Base-by-base conservation (phyloP, 2,797 vertebrate genomes). In the Hirundo rustica region DNA sequence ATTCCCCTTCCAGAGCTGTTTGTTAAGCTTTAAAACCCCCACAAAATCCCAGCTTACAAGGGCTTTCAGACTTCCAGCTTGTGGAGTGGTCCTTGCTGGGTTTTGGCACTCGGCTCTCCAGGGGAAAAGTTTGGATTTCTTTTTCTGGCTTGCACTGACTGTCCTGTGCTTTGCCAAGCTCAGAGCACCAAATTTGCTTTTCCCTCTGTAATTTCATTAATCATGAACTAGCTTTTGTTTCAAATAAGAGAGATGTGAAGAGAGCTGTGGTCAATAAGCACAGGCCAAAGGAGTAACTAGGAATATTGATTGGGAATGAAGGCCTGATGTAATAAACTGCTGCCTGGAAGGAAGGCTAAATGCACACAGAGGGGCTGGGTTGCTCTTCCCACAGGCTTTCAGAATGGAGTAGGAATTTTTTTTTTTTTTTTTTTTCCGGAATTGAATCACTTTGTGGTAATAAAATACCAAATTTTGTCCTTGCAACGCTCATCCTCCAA, bases 301-400 rank as follows among this genome's bases (percentile, higher is more conserved):
- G 55, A 60, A 7, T 67, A 70, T 70, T 50, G 94, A 79, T 76
- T 73, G 34, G 66, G 38, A 72, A n/a, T 17, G 45, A 83, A 47
- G 64, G 75, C 19, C 76, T 8, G 11, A 15, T 60, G 30, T n/a
- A 38, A 80, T 30, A 38, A 88, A 74, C 53, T 45, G 29, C 32
- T 88, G 15, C 42, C 53, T 60, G 70, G 8, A 34, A 85, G 42
- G 61, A 58, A 86, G 32, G 66, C 23, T 76, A n/a, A 65, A 61
- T 22, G 14, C 30, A 5, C 7, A 17, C 0, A 0, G 5, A 22
- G 5, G 9, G 4, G 16, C 16, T 21, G 21, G 40, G 27, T 7
- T 71, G 11, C 22, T 65, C 25, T 70, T 76, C 61, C 65, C 18
- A 23, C 7, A 23, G 53, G 8, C 42, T 67, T 74, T 22, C 42